These are phyloP conservation scores for Caerostris darwini DNA, from an alignment of 1,140 invertebrate genomes.

Conservation along the genomic window DNA sequence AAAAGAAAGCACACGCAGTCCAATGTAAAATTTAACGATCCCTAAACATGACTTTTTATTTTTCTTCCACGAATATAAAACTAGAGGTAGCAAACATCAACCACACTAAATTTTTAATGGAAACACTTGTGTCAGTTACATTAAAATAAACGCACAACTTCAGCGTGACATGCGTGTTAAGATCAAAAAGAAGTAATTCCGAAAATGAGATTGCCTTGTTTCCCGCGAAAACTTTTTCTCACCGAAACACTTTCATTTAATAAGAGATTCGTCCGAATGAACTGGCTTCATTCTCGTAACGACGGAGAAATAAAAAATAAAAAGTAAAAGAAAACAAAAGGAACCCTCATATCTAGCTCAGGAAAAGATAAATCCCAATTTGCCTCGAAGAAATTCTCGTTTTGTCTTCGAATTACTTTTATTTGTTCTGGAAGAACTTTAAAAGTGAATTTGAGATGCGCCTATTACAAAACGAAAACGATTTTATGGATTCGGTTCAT, in stretches of 20 bases:
- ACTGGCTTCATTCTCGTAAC: background rate
- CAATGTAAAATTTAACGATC: too few species aligned
- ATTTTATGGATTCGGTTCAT: too few species aligned
- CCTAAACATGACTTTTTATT: too few species aligned
- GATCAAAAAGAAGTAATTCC: too few species aligned
- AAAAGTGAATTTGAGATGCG: background rate
- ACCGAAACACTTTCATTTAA: background rate
- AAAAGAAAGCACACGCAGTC: too few species aligned
- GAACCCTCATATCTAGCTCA: background rate
- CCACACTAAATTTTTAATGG: background rate
- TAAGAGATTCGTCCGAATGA: background rate
- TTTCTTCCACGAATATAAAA: background rate
- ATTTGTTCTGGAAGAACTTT: background rate
- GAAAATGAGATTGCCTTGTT: background rate
- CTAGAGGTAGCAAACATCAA: background rate
- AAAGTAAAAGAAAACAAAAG: background rate
- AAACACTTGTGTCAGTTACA: background rate
- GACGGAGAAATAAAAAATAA: background rate
- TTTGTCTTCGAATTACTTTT: background rate
- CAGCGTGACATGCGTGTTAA: too few species aligned
- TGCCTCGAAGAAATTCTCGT: background rate
- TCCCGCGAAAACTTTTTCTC: background rate
- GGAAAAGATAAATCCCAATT: background rate
- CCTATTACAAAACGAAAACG: too few species aligned
- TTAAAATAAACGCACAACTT: background rate